Evolutionary conservation across 2,113 vertebrate genomes (phyloP).

Genomic region (Rhodinocichla rosea): DNA sequence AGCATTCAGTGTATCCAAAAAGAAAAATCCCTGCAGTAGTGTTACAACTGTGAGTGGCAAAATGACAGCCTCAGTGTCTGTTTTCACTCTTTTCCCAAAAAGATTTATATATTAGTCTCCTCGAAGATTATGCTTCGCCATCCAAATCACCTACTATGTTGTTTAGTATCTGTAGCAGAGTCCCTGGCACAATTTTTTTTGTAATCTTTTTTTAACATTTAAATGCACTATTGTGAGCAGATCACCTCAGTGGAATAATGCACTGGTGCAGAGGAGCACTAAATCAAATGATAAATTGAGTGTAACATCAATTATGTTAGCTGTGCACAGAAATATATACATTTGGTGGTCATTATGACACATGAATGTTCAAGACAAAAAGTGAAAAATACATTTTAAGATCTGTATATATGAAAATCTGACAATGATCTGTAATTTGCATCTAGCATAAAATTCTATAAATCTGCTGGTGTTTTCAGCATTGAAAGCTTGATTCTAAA

Average conservation of each 20-base stretch:
- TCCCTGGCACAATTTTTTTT: slow-evolving; percentile 1
- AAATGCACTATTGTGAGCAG: slow-evolving; percentile 33
- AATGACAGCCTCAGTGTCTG: neutral
- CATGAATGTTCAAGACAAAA: slow-evolving; percentile 48
- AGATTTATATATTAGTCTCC: neutral
- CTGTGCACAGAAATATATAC: slow-evolving; percentile 72
- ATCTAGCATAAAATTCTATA: slow-evolving; percentile 70
- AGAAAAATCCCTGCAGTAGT: neutral
- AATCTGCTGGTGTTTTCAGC: slow-evolving; percentile 71
- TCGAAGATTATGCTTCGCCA: neutral
- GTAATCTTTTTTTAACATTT: slow-evolving; percentile 13
- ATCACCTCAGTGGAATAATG: slow-evolving; percentile 59
- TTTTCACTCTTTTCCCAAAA: neutral
- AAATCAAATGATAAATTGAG: slow-evolving; percentile 74
- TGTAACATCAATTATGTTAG: slow-evolving; percentile 72
- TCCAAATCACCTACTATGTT: slow-evolving; percentile 10
- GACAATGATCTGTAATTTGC: slow-evolving; percentile 54
- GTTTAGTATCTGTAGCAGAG: slow-evolving; percentile 38
- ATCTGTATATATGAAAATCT: slow-evolving; percentile 61
- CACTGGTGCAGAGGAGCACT: slow-evolving; percentile 58
- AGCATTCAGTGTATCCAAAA: neutral
- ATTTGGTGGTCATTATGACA: slow-evolving; percentile 64
- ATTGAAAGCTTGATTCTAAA: slow-evolving; percentile 70
- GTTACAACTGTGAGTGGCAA: neutral
- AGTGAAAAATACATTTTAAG: slow-evolving; percentile 66